Percentiles rank a stretch among this genome's conserved stretches.
Evolutionary conservation across 2,797 vertebrate species (phyloP).

Genomic region (Acrocephalus scirpaceus): DNA sequence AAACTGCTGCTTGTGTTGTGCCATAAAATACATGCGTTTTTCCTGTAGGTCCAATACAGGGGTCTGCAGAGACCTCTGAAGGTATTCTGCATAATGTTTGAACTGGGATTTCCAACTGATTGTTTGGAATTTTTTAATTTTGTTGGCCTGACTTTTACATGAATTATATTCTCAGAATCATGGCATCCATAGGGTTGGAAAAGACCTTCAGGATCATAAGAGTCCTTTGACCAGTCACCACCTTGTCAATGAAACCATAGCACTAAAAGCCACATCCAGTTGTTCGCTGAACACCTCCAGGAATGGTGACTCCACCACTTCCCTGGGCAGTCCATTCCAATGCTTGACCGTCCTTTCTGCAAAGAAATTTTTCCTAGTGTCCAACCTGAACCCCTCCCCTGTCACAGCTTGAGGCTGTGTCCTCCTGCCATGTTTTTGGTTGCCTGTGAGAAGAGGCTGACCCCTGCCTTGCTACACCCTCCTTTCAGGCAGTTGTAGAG

Average conservation of each 20-base stretch:
- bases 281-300: background rate
- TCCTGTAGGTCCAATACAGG: background rate
- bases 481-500: background rate
- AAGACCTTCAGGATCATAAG: background rate
- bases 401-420: background rate
- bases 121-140: background rate
- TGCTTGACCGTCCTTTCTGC: background rate
- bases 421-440: rapidly evolving
- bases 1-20: background rate
- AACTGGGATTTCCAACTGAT: background rate
- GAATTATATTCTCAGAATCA: background rate
- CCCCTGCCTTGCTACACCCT: background rate
- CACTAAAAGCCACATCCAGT: too few relatives aligned
- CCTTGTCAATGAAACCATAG: background rate
- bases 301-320: background rate
- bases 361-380: background rate
- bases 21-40: rapidly evolving
- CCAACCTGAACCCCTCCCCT: background rate
- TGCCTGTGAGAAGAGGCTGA: background rate
- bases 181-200: background rate
- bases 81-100: background rate
- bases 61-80: background rate
- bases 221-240: background rate
- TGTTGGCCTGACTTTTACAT: background rate
- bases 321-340: background rate